A percentile compares a stretch with the other conserved stretches of the same genome.
These are phyloP conservation scores for Whitmania pigra DNA, from an alignment of 1,140 invertebrate genomes.

Conservation along the genomic window DNA sequence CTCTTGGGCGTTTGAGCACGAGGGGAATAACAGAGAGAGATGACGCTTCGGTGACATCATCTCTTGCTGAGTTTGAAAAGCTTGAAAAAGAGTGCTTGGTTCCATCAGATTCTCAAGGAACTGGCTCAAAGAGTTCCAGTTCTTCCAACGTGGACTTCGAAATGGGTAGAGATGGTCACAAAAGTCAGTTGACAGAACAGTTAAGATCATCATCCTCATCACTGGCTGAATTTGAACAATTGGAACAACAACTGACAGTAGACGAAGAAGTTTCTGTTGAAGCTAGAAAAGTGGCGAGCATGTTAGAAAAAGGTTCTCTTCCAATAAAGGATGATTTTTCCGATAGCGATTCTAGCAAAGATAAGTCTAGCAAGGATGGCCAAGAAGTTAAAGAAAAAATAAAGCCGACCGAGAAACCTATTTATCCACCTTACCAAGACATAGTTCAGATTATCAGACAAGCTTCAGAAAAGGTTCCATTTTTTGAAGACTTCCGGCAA, in stretches of 20 bases:
- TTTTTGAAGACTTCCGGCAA: conserved; percentile 50
- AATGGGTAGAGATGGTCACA: neutral
- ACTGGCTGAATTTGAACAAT: conserved; percentile 38
- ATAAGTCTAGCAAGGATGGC: neutral
- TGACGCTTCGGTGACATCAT: conserved; percentile 77
- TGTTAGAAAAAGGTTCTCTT: conserved; percentile 66
- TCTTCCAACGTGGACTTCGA: conserved; percentile 12
- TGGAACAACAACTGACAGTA: conserved; percentile 35
- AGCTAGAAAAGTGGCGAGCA: conserved; percentile 48
- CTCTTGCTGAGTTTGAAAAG: conserved; percentile 82
- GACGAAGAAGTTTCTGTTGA: conserved; percentile 37
- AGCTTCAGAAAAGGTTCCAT: conserved; percentile 54
- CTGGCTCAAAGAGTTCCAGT: conserved; percentile 14
- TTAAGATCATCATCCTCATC: conserved; percentile 40
- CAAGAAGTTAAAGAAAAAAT: neutral
- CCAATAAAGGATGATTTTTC: conserved; percentile 21
- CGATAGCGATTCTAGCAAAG: conserved; percentile 11
- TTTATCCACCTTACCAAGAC: conserved; percentile 22
- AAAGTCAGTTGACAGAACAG: neutral
- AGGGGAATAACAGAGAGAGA: conserved; percentile 66
- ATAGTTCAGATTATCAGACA: conserved; percentile 25
- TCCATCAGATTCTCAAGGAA: conserved; percentile 42
- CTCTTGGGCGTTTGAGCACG: conserved; percentile 57
- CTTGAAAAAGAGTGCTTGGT: conserved; percentile 65
- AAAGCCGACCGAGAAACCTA: neutral